Conservation (phyloP, 2,888 invertebrate species). For the Aethes cnicana region DNA sequence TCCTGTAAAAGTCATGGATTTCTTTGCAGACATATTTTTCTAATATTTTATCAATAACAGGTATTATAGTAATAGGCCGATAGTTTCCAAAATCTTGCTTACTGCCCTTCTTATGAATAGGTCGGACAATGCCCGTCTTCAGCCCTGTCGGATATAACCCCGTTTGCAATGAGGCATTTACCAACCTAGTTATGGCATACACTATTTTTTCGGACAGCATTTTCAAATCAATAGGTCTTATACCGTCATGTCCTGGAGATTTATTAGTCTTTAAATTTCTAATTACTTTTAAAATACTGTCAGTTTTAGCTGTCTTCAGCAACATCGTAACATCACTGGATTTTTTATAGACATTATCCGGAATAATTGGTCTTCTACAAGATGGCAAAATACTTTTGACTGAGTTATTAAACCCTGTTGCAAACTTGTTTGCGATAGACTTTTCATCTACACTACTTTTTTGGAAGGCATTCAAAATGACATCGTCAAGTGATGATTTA, state of each 20-base stretch:
- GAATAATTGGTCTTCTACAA: not conserved
- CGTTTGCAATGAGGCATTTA: too few species aligned
- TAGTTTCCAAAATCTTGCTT: too few species aligned
- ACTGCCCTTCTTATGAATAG: too few species aligned
- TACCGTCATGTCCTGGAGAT: conserved; percentile 14
- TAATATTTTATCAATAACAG: too few species aligned
- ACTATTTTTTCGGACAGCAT: too few species aligned
- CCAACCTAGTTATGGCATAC: too few species aligned
- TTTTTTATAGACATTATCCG: not conserved
- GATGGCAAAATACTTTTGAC: not conserved
- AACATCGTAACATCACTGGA: not conserved
- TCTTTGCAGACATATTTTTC: too few species aligned
- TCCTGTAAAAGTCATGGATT: too few species aligned
- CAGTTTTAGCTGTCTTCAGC: not conserved
- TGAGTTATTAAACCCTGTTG: not conserved
- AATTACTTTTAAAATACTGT: not conserved
- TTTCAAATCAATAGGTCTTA: conserved; percentile 6
- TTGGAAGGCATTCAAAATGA: not conserved
- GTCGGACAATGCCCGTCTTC: too few species aligned
- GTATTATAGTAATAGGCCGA: too few species aligned
- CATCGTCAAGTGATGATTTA: not conserved
- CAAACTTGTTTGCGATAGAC: not conserved
- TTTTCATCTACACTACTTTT: not conserved
- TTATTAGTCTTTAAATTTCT: not conserved
- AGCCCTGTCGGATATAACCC: too few species aligned